These are phyloP conservation scores for Gnathonemus echidnorhynchus DNA, from an alignment of 2,113 vertebrate genomes.

Conservation along the genomic window DNA sequence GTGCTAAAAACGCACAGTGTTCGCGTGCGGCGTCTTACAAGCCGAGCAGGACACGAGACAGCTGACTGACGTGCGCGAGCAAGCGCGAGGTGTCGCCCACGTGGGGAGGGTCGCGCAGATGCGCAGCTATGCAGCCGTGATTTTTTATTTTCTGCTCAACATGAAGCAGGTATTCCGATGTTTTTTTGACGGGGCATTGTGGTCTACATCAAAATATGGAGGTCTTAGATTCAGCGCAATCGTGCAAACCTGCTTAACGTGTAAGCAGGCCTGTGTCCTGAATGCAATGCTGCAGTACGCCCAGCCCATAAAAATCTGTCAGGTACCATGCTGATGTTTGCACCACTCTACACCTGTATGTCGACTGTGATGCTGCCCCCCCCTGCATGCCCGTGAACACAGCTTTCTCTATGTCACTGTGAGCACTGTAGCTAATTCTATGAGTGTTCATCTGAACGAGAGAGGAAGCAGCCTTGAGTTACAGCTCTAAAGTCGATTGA, in stretches of 20 bases:
- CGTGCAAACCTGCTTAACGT: neutral
- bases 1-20: constrained; percentile 42
- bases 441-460: neutral
- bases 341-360: neutral
- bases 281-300: neutral
- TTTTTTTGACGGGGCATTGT: neutral
- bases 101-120: neutral
- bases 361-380: neutral
- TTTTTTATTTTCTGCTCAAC: neutral
- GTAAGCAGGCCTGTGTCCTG: neutral
- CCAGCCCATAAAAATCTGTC: neutral
- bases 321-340: neutral
- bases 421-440: neutral
- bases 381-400: neutral
- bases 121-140: neutral
- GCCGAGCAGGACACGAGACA: constrained; percentile 33
- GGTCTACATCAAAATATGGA: neutral
- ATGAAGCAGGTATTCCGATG: neutral
- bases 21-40: constrained; percentile 50
- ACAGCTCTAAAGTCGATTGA: constrained; percentile 45
- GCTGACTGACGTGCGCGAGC: constrained; percentile 19
- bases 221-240: neutral
- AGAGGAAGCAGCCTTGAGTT: constrained; percentile 25
- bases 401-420: neutral
- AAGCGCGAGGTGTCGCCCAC: neutral